Percentiles rank a stretch among this genome's conserved stretches.
Evolutionary conservation across 2,113 vertebrate species (phyloP).

Genomic region (Oncorhynchus keta): DNA sequence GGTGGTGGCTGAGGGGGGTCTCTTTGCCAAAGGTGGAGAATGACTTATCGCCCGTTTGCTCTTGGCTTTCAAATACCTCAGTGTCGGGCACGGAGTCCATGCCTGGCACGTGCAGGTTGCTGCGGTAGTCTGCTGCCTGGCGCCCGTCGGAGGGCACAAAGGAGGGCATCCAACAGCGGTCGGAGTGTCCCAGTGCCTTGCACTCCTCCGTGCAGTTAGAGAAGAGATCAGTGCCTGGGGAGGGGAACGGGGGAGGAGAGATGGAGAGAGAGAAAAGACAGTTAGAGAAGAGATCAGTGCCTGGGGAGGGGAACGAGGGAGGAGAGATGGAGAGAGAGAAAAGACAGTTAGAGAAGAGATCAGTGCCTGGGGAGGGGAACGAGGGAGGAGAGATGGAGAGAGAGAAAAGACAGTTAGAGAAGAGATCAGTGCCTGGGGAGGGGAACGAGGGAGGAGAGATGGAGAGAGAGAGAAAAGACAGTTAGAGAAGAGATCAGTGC

Average conservation of each 20-base stretch:
- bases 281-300: constrained; percentile 88
- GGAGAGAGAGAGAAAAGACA: no score
- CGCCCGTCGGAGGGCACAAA: constrained; percentile 92
- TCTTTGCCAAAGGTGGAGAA: constrained; percentile 98
- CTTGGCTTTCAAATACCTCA: constrained; percentile 92
- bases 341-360: neutral
- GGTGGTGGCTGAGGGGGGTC: constrained; percentile 74
- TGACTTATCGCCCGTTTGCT: constrained; percentile 86
- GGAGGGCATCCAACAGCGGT: constrained; percentile 99
- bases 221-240: constrained; percentile 91
- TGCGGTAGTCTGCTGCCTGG: constrained; percentile 96
- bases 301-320: constrained; percentile 69
- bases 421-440: no score
- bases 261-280: constrained; percentile 9
- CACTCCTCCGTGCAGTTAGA: constrained; percentile 99
- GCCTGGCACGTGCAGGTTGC: constrained; percentile 97
- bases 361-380: no score
- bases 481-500: no score
- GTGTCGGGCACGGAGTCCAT: constrained; percentile 99
- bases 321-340: constrained; percentile 18
- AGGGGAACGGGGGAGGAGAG: constrained; percentile 52
- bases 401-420: no score
- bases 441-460: no score
- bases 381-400: no score
- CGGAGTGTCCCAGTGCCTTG: constrained; percentile 97